phyloP scores from a whole-genome alignment of 2,113 vertebrate genomes.

The Nothoprocta pentlandii region DNA sequence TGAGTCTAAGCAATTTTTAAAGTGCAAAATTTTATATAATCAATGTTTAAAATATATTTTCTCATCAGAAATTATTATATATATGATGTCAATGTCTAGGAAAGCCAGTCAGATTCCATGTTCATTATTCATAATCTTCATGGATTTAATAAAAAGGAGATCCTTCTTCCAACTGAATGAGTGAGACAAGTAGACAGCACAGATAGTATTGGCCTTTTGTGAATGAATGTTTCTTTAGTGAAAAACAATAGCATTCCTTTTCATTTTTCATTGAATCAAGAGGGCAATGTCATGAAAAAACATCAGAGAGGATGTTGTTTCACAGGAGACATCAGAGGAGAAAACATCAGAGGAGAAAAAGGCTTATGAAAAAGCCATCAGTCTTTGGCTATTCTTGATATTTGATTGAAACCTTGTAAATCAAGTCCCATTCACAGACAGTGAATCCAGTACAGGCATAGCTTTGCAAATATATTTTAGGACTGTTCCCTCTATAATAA shows the following conservation, averaged over 20 bases:
- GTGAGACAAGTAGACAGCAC: background rate
- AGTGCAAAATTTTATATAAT: background rate
- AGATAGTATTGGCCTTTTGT: background rate
- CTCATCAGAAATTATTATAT: background rate
- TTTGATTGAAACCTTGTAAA: background rate
- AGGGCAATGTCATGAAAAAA: background rate
- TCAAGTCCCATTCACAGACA: background rate
- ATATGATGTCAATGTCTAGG: too few relatives aligned
- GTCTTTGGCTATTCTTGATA: background rate
- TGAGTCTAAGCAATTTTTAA: background rate
- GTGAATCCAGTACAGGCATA: background rate
- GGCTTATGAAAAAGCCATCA: background rate
- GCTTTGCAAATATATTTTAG: background rate
- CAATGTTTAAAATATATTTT: background rate
- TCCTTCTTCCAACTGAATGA: background rate
- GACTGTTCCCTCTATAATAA: background rate
- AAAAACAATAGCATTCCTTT: background rate
- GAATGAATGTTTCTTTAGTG: background rate
- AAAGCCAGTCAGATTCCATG: background rate
- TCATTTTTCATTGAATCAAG: background rate
- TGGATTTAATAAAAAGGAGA: background rate
- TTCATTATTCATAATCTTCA: background rate
- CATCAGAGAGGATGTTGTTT: background rate
- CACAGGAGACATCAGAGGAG: background rate
- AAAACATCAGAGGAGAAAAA: background rate